A percentile compares a stretch with the other conserved stretches of the same genome.
Evolutionary conservation across 2,113 vertebrate species (phyloP).

Genomic region (Pelusios castaneus): DNA sequence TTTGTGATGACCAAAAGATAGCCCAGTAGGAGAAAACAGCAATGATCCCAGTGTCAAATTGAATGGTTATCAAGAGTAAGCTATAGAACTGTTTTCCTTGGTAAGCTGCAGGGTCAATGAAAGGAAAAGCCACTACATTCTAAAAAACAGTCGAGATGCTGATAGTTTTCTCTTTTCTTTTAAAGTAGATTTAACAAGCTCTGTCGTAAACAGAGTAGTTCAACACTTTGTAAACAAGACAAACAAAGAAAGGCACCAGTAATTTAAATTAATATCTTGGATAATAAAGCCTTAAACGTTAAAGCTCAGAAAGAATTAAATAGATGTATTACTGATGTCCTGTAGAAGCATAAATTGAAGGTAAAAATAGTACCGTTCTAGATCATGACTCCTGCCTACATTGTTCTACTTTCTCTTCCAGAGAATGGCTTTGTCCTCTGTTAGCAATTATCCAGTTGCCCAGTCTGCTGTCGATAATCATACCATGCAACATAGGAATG

Average conservation of each 20-base stretch:
- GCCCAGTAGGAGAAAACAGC: background rate
- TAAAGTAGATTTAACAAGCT: background rate
- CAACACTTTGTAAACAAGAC: background rate
- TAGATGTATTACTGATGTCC: no score
- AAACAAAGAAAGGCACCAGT: background rate
- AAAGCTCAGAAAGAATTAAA: background rate
- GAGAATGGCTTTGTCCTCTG: conserved; percentile 29
- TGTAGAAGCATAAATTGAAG: conserved; percentile 25
- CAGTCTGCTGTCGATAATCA: conserved; percentile 76
- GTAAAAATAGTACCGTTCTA: background rate
- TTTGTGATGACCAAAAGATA: background rate
- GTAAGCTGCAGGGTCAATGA: background rate
- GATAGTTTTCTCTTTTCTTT: background rate
- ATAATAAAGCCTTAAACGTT: background rate
- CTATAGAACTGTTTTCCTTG: background rate
- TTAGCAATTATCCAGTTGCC: conserved; percentile 75
- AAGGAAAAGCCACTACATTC: background rate
- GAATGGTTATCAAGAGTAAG: background rate
- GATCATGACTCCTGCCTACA: background rate
- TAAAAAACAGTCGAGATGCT: background rate
- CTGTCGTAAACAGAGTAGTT: background rate
- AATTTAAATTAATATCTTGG: background rate
- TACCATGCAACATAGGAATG: conserved; percentile 74
- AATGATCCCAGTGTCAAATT: background rate
- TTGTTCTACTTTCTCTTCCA: conserved; percentile 46